A percentile compares a stretch with the other conserved stretches of the same genome.
Conservation (phyloP, 2,797 vertebrate species). For the Sebastes alutus region DNA sequence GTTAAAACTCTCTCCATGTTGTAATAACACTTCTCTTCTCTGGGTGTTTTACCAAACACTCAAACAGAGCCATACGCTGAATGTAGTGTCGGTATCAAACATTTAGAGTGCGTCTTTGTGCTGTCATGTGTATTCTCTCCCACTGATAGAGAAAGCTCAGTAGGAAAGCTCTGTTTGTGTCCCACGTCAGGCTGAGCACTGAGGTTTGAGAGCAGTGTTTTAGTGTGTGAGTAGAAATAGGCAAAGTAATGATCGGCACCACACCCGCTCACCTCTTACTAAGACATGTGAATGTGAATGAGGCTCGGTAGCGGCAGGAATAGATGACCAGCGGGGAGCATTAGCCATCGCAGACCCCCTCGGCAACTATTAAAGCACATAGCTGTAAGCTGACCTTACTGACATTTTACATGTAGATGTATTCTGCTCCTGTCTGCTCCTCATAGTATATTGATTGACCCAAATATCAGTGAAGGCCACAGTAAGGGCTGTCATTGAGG, state of each 20-base stretch:
- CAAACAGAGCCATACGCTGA: background rate
- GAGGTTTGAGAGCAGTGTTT: slow-evolving; percentile 14
- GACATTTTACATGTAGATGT: slow-evolving; percentile 57
- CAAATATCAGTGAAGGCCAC: slow-evolving; percentile 28
- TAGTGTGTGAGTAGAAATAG: background rate
- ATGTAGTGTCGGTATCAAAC: slow-evolving; percentile 20
- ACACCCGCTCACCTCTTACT: background rate
- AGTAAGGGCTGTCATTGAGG: background rate
- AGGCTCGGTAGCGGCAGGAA: background rate
- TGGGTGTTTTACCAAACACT: background rate
- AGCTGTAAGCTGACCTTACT: slow-evolving; percentile 22
- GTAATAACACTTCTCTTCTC: background rate
- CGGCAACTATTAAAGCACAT: slow-evolving; percentile 21
- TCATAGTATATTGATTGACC: slow-evolving; percentile 44
- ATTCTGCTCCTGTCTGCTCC: slow-evolving; percentile 45
- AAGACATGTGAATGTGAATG: background rate
- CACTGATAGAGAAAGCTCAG: slow-evolving; percentile 52
- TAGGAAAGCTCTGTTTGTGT: slow-evolving; percentile 26
- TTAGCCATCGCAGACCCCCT: background rate
- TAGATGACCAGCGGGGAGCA: slow-evolving; percentile 21
- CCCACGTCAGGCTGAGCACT: slow-evolving; percentile 31
- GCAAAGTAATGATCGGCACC: slow-evolving; percentile 1
- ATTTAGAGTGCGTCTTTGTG: slow-evolving; percentile 27
- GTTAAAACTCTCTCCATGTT: background rate
- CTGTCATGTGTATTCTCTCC: slow-evolving; percentile 24